A percentile compares a stretch with the other conserved stretches of the same genome.
Conservation (phyloP, 2,113 vertebrate species). For the Cephalopholis sonnerati region DNA sequence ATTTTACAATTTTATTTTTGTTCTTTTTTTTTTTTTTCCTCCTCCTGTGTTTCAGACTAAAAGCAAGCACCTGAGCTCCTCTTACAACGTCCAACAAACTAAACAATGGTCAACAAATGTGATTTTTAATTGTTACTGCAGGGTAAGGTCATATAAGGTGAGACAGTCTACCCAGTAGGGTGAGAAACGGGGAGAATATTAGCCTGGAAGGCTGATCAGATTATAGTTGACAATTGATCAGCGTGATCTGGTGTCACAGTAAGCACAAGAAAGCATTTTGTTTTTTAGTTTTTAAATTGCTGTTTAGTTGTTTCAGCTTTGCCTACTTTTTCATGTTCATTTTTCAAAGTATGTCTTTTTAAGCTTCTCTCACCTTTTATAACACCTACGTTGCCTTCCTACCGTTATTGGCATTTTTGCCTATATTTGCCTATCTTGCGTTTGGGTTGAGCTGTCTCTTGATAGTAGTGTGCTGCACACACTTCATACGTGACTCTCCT, state of each 20-base stretch:
- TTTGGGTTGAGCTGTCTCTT: slow-evolving; percentile 2
- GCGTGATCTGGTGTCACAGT: neutral
- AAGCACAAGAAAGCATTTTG: neutral
- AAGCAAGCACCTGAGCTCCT: neutral
- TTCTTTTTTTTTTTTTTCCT: neutral
- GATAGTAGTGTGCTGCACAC: neutral
- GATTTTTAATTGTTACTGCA: neutral
- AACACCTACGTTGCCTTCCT: neutral
- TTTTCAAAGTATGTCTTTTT: slow-evolving; percentile 2
- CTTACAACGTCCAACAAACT: neutral
- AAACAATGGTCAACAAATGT: neutral
- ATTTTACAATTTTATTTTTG: no score
- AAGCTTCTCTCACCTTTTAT: neutral
- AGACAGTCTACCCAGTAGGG: neutral
- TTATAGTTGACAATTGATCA: slow-evolving; percentile 5
- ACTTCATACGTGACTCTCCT: neutral
- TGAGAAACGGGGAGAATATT: neutral
- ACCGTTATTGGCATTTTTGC: slow-evolving; percentile 13
- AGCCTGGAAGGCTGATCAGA: neutral
- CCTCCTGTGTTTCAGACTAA: neutral
- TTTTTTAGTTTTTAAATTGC: neutral
- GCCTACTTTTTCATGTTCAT: neutral
- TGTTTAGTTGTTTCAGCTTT: neutral
- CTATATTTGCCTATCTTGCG: slow-evolving; percentile 6
- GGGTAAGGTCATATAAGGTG: neutral